Percentiles rank a stretch among this genome's conserved stretches.
Evolutionary conservation across 1,140 invertebrate genomes (phyloP).

Genomic region (Aphelinus atriplicis): DNA sequence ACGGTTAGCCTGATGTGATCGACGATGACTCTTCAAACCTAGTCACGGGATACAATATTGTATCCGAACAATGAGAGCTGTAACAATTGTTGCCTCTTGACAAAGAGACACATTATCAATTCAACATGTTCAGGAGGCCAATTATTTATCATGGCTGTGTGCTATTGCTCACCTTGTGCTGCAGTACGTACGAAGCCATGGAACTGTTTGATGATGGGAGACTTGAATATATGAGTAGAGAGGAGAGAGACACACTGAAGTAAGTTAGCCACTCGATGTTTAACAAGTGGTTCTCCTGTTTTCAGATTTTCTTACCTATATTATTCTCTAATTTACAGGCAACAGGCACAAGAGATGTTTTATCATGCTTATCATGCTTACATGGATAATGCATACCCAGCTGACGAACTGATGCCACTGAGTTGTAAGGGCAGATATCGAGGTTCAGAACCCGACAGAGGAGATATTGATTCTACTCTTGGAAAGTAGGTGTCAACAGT

Average conservation of each 20-base stretch:
- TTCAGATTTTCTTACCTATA: constrained; percentile 16
- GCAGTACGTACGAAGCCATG: constrained; percentile 45
- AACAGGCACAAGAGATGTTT: constrained; percentile 91
- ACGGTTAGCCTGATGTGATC: too few relatives aligned
- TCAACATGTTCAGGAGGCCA: constrained; percentile 54
- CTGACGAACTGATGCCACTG: constrained; percentile 97
- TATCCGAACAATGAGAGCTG: constrained; percentile 45
- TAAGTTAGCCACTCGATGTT: constrained; percentile 49
- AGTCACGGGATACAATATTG: too few relatives aligned
- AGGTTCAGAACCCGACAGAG: constrained; percentile 85
- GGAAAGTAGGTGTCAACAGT: constrained; percentile 85
- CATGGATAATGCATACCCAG: constrained; percentile 97
- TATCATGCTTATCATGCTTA: constrained; percentile 97
- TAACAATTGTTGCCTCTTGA: constrained; percentile 55
- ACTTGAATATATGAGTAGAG: constrained; percentile 69
- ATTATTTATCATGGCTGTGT: constrained; percentile 48
- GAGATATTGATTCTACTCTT: constrained; percentile 94
- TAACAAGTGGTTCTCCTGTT: constrained; percentile 27
- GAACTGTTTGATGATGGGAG: constrained; percentile 53
- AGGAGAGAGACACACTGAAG: constrained; percentile 69
- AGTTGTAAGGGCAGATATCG: constrained; percentile 93
- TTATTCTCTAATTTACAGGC: constrained; percentile 23
- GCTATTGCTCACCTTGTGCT: constrained; percentile 52
- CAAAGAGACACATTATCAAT: constrained; percentile 46
- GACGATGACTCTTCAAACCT: too few relatives aligned